phyloP scores from a whole-genome alignment of 2,797 vertebrate species.

The Molossus molossus region DNA sequence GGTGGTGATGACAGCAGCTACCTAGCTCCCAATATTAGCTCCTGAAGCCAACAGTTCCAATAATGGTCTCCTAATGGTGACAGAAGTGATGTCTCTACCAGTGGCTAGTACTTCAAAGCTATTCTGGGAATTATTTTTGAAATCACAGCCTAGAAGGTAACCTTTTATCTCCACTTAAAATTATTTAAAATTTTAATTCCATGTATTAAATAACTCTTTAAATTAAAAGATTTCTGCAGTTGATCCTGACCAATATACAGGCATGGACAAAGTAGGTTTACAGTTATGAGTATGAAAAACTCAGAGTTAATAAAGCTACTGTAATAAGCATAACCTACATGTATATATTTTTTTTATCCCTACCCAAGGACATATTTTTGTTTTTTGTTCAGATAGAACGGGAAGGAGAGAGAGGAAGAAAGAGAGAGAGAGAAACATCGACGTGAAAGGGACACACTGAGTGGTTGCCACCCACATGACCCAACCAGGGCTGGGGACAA shows the following conservation, averaged over 20 bases:
- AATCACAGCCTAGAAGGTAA: not conserved
- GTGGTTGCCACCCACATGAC: no score
- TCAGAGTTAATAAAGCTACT: not conserved
- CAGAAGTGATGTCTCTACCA: not conserved
- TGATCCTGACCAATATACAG: not conserved
- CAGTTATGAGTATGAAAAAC: not conserved
- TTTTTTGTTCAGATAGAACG: no score
- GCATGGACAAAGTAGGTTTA: not conserved
- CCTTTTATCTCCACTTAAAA: not conserved
- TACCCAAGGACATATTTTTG: no score
- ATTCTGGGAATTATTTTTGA: constrained; percentile 24
- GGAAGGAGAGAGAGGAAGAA: no score
- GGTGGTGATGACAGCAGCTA: not conserved
- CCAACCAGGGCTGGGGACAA: no score
- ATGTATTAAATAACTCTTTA: not conserved
- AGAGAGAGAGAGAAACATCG: no score
- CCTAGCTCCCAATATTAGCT: not conserved
- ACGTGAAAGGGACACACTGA: no score
- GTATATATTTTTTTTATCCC: not conserved
- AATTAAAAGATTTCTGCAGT: constrained; percentile 33
- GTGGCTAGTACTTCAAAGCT: not conserved
- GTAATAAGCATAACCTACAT: not conserved
- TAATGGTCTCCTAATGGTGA: not conserved
- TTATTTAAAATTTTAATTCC: constrained; percentile 7
- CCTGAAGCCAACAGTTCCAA: constrained; percentile 5